phyloP scores from a whole-genome alignment of 2,113 vertebrate species.

The Chloroceryle aenea region DNA sequence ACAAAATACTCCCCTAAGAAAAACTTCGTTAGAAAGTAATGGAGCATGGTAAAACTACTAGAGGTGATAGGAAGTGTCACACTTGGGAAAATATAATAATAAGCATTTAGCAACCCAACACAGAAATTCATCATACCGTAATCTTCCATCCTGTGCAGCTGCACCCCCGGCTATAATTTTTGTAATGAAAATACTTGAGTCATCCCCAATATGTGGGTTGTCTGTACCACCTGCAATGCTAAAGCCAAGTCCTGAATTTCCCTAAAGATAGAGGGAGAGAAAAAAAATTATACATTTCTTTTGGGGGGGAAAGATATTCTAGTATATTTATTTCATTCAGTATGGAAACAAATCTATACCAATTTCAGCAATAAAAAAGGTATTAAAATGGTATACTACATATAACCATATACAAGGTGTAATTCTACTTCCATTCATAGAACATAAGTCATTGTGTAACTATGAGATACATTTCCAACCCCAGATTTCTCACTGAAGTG shows the following conservation, averaged over 20 bases:
- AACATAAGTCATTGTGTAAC: background rate
- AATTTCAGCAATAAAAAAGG: background rate
- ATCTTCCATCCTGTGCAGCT: conserved; percentile 93
- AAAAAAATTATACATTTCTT: background rate
- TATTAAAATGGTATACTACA: background rate
- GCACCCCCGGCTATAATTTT: conserved; percentile 96
- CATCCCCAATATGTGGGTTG: conserved; percentile 97
- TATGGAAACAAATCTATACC: background rate
- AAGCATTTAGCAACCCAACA: background rate
- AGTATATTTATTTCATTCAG: background rate
- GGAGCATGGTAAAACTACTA: background rate
- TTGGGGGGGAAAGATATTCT: background rate
- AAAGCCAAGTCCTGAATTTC: conserved; percentile 98
- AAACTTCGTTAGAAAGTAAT: background rate
- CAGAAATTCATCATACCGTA: conserved; percentile 82
- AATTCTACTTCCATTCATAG: background rate
- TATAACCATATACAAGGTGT: background rate
- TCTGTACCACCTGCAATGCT: conserved; percentile 97
- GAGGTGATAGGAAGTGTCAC: background rate
- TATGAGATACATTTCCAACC: background rate
- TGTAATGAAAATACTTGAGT: conserved; percentile 97
- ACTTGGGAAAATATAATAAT: background rate
- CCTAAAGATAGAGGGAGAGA: conserved; percentile 67
- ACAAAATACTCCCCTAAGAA: background rate
- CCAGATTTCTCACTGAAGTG: background rate